A percentile compares a stretch with the other conserved stretches of the same genome.
Evolutionary conservation across 2,113 vertebrate species (phyloP).

Genomic region (Misgurnus anguillicaudatus): DNA sequence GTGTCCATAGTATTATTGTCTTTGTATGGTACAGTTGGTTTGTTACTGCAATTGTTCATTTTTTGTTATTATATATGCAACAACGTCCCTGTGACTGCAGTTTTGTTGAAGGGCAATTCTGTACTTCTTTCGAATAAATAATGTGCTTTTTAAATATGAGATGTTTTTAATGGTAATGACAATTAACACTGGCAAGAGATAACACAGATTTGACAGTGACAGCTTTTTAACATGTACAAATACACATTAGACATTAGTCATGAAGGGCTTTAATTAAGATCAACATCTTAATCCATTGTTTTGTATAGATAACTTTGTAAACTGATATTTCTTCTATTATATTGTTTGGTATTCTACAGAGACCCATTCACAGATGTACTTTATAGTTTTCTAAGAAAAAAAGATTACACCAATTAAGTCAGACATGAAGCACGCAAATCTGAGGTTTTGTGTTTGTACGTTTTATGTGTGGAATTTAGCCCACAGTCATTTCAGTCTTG

Average conservation of each 20-base stretch:
- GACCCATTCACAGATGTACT: not conserved
- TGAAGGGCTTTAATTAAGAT: not conserved
- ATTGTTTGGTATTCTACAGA: not conserved
- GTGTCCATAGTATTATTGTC: not conserved
- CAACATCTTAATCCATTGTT: not conserved
- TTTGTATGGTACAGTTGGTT: not conserved
- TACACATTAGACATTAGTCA: constrained; percentile 12
- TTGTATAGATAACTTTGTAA: not conserved
- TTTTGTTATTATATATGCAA: not conserved
- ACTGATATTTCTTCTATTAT: not conserved
- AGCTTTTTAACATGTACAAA: constrained; percentile 13
- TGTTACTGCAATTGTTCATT: not conserved
- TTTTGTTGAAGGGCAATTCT: not conserved
- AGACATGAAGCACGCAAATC: constrained; percentile 11
- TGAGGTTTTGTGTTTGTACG: not conserved
- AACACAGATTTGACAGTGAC: not conserved
- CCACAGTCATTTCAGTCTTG: not conserved
- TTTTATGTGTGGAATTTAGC: not conserved
- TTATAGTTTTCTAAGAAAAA: not conserved
- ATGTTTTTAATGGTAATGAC: not conserved
- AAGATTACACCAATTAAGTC: not conserved
- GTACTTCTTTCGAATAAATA: not conserved
- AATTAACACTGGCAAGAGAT: not conserved
- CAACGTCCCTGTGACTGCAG: not conserved
- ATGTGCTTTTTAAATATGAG: not conserved